Evolutionary conservation across 2,113 vertebrate species (phyloP).

Genomic region (Poeciliopsis retropinna): DNA sequence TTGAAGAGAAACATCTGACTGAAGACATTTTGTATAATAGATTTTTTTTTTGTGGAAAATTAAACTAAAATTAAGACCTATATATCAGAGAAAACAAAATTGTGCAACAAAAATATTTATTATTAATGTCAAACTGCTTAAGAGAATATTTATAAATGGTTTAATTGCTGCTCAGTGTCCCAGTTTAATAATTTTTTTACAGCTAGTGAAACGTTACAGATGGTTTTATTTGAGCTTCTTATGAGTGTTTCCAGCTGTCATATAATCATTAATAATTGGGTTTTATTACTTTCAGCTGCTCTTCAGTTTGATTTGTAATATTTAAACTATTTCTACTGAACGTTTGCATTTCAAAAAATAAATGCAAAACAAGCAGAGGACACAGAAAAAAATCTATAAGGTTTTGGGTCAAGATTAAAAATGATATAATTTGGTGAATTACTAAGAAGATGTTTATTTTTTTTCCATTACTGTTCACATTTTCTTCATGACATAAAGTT

Average conservation of each 20-base stretch:
- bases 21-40: neutral
- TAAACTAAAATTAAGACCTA: neutral
- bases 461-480: no score
- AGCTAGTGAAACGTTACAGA: neutral
- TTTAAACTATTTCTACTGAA: no score
- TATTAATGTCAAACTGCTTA: neutral
- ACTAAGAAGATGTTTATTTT: no score
- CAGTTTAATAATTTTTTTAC: neutral
- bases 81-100: neutral
- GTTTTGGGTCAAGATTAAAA: no score
- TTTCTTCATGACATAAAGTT: no score
- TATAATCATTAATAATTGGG: neutral
- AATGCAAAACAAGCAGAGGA: no score
- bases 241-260: neutral
- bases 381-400: no score
- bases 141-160: no score
- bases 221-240: neutral
- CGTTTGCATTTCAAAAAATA: no score
- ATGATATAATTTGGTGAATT: no score
- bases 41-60: neutral
- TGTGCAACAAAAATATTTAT: neutral
- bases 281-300: neutral
- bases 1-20: slow-evolving; percentile 1
- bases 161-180: no score
- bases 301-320: neutral